phyloP scores from a whole-genome alignment of 2,797 vertebrate genomes.

The Bradypodion ventrale region DNA sequence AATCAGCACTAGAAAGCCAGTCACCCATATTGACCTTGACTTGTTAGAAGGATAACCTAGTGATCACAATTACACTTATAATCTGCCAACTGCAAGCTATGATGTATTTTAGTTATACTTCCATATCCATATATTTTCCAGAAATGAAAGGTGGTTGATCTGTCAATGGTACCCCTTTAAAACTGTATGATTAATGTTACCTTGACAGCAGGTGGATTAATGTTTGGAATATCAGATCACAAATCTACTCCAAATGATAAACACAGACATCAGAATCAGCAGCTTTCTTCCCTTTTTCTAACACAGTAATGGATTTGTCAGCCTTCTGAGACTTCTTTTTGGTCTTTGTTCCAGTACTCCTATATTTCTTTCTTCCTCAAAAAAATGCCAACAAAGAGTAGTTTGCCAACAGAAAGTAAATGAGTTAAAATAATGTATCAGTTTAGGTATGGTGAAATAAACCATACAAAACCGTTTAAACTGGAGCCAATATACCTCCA shows the following conservation, averaged over 20 bases:
- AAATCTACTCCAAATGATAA: neutral
- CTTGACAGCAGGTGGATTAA: slow-evolving; percentile 27
- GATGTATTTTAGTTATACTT: neutral
- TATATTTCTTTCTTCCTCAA: neutral
- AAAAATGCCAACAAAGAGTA: too few relatives aligned
- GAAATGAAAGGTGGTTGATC: neutral
- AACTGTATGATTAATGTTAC: neutral
- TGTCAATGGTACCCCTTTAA: neutral
- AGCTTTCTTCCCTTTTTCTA: neutral
- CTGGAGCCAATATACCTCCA: too few relatives aligned
- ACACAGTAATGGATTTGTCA: neutral
- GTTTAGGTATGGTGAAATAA: neutral
- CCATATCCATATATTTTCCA: neutral
- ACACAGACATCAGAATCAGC: neutral
- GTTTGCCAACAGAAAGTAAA: too few relatives aligned
- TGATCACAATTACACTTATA: too few relatives aligned
- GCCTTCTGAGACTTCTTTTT: neutral
- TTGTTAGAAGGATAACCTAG: neutral
- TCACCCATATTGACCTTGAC: neutral
- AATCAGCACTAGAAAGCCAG: neutral
- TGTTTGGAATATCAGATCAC: neutral
- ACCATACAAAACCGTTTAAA: neutral
- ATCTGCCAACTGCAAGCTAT: neutral
- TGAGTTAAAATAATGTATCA: neutral
- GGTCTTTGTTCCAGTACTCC: neutral